Base-by-base conservation (phyloP, 2,888 invertebrate species). In the Sylvicola fuscatus region DNA sequence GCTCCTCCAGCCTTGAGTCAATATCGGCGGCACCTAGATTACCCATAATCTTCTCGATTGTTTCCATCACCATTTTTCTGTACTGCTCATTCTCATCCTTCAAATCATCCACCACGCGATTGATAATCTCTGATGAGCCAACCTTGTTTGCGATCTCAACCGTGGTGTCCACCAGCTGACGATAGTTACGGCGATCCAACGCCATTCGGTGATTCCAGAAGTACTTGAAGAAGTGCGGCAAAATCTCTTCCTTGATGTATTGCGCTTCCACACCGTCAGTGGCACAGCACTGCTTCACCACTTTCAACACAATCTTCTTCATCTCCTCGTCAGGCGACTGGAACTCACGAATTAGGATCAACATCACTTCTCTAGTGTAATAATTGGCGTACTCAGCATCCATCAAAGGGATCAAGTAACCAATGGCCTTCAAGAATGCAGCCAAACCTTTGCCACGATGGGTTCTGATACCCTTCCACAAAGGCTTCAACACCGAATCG, bases 171-270 rank as follows among this genome's bases (percentile, higher is more conserved):
- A 99, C 98, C 37, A 99, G 67, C 65, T 93, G 93, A 43, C 93
- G 68, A 54, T 99, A 98, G 58, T 99, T 99, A 41, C 98, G 72
- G 35, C 97, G 70, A 59, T 99, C 98, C 40, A 98, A 64, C 2
- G 98, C 98, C 98, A 99, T 99, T 43, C 98, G 73, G 54, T 98
- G 98, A 56, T 98, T 99, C 98, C 98, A 99, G 62, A 99, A 99
- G 60, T 95, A 90, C 60, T 92, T 93, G 64, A 97, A 97, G 62
- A 95, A 97, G 49, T 93, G 92, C 1, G 95, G 95, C 45, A 97
- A 63, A 47, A 99, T 98, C 56, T 99, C 98, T 48, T 97, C 95
- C 62, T 97, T 95, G 45, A 99, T 99, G 52, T 99, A 99, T 52
- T 93, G 90, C 0, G 98, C 79, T 57, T 98, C 98, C 35, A 99